Evolutionary conservation across 2,888 invertebrate genomes (phyloP).

Genomic region (Hyppa rectilinea): DNA sequence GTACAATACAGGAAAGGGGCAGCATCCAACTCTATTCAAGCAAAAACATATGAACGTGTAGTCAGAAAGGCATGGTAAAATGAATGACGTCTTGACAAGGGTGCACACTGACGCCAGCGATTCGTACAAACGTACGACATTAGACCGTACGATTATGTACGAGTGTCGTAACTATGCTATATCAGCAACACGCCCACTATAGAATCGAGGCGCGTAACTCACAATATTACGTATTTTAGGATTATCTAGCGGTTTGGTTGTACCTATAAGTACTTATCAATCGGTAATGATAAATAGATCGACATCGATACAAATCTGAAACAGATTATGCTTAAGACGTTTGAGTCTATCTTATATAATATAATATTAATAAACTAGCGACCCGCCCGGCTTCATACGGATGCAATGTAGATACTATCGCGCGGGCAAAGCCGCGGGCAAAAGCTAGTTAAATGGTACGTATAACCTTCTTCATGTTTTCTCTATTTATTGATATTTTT

Average conservation of each 20-base stretch:
- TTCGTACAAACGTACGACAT: not conserved
- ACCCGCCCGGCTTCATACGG: too few relatives aligned
- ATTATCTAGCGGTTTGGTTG: conserved; percentile 12
- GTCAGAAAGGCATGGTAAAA: not conserved
- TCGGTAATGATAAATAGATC: conserved; percentile 2
- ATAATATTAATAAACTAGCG: too few relatives aligned
- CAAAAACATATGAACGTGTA: not conserved
- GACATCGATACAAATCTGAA: conserved; percentile 1
- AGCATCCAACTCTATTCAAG: not conserved
- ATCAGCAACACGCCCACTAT: conserved; percentile 18
- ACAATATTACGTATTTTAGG: conserved; percentile 21
- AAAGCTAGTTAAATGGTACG: too few relatives aligned
- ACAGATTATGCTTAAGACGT: not conserved
- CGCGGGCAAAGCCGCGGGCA: too few relatives aligned
- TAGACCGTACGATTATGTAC: not conserved
- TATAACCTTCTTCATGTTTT: too few relatives aligned
- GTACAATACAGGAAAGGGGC: not conserved
- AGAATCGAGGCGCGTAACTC: not conserved
- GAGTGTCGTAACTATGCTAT: conserved; percentile 13
- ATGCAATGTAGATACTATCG: too few relatives aligned
- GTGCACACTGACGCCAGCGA: conserved; percentile 1
- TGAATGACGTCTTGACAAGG: not conserved
- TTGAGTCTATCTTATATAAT: not conserved
- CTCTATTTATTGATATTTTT: too few relatives aligned
- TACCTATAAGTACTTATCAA: conserved; percentile 1